Evolutionary conservation across 2,888 invertebrate genomes (phyloP), one percentile per base, ranked within the genome.

Genomic region (Tetragnatha montana): DNA sequence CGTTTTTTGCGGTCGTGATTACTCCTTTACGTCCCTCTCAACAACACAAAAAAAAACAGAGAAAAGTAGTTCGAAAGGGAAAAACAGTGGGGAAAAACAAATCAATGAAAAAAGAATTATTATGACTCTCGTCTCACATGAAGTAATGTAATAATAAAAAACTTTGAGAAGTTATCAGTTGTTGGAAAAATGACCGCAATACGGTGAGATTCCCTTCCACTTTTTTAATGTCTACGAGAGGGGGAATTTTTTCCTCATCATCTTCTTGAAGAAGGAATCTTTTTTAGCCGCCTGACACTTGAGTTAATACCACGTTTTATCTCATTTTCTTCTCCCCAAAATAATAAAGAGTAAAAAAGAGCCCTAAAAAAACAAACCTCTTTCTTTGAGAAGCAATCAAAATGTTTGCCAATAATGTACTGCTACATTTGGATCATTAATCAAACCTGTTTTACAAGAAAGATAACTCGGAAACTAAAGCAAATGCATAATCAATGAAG

Each of bases 401-500:
- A 90, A 86, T 87, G 89, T 90, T 90, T 90, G 87, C 90, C 87
- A 90, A 90, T 90, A 90, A 90, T 90, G 87, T 87, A 90, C 83
- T 84, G 87, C 90, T 83, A 87, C 89, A 90, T 90, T 90, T 87
- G 79, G 83, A 84, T 81, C 87, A 90, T 90, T 90, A 90, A 90
- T 90, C 90, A 90, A 81, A 83, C 47, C 85, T 87, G 90, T 90
- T 90, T 90, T 90, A 90, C 87, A 90, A 90, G 87, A 80, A 90
- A 87, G 90, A 90, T 90, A 90, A 90, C 90, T 87, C 79, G 80
- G 87, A 83, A 87, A 87, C 87, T 86, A 83, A 83, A 81, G 85
- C 87, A 90, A 90, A 90, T 90, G 90, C 90, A 90, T 87, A 90
- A 90, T 90, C 90, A 90, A 90, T 90, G 87, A 90, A 87, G 87